Conservation (phyloP, 2,888 invertebrate genomes). For the Drosophila yooni region DNA sequence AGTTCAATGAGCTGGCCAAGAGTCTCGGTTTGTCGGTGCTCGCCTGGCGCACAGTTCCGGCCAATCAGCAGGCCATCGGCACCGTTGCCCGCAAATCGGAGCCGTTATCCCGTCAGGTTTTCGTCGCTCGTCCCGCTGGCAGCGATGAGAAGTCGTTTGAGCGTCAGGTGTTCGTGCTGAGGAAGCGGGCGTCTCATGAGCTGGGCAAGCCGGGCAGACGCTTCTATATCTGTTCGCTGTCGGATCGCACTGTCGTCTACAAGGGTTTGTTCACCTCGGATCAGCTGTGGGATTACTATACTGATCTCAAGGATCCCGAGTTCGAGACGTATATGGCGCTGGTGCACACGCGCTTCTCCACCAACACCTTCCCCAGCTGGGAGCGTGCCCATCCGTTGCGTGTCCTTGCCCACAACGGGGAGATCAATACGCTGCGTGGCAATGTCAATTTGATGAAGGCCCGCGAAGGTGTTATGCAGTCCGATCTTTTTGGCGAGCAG, state of each 20-base stretch:
- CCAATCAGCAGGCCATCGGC: constrained; percentile 93
- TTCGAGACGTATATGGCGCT: constrained; percentile 98
- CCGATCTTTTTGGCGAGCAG: constrained; percentile 90
- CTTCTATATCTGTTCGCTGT: constrained; percentile 98
- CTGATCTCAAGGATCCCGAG: constrained; percentile 89
- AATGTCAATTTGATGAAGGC: constrained; percentile 99
- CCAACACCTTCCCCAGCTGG: constrained; percentile 99
- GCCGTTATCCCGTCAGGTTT: constrained; percentile 98
- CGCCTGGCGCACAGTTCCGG: constrained; percentile 97
- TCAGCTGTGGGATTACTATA: constrained; percentile 93
- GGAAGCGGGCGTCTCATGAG: constrained; percentile 96
- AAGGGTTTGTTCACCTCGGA: constrained; percentile 98
- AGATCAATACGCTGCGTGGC: constrained; percentile 99
- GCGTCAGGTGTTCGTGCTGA: constrained; percentile 93
- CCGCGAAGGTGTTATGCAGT: constrained; percentile 98
- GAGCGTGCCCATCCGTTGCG: constrained; percentile 99
- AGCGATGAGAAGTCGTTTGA: constrained; percentile 84
- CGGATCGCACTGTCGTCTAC: constrained; percentile 95
- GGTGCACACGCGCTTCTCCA: constrained; percentile 99
- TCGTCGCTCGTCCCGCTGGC: constrained; percentile 88
- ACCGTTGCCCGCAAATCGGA: constrained; percentile 97
- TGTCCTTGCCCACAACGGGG: constrained; percentile 97
- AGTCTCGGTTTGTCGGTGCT: constrained; percentile 93
- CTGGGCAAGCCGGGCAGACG: constrained; percentile 93
- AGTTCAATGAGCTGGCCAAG: constrained; percentile 92